These are phyloP conservation scores for Tetragnatha versicolor DNA, from an alignment of 1,140 invertebrate genomes.

Conservation along the genomic window DNA sequence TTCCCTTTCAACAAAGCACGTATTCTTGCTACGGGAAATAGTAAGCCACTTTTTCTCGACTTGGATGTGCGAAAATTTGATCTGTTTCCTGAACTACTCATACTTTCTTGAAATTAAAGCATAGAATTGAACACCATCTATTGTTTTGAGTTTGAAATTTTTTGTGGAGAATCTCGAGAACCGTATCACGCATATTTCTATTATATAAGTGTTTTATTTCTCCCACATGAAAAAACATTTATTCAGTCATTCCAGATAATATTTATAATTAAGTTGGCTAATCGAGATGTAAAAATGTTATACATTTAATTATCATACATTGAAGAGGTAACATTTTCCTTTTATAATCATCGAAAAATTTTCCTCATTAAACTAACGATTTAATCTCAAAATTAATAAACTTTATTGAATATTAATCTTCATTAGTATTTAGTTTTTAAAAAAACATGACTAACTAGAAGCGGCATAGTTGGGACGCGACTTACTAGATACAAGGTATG, in stretches of 20 bases:
- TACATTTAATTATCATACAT: neutral
- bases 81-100: neutral
- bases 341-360: no score
- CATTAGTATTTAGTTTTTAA: no score
- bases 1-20: neutral
- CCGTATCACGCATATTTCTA: neutral
- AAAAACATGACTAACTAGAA: no score
- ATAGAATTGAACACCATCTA: neutral
- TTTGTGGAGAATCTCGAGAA: neutral
- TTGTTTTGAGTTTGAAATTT: neutral
- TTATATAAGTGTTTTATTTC: neutral
- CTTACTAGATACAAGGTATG: no score
- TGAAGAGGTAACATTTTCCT: neutral
- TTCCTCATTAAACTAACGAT: no score
- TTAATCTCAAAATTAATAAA: no score
- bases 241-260: neutral
- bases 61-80: neutral
- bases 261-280: neutral
- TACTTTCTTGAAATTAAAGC: neutral
- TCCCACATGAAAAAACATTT: neutral
- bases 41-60: neutral
- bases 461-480: no score
- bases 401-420: no score
- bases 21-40: constrained; percentile 10
- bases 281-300: neutral